Evolutionary conservation across 2,797 vertebrate species (phyloP).

Genomic region (Eptatretus atami): DNA sequence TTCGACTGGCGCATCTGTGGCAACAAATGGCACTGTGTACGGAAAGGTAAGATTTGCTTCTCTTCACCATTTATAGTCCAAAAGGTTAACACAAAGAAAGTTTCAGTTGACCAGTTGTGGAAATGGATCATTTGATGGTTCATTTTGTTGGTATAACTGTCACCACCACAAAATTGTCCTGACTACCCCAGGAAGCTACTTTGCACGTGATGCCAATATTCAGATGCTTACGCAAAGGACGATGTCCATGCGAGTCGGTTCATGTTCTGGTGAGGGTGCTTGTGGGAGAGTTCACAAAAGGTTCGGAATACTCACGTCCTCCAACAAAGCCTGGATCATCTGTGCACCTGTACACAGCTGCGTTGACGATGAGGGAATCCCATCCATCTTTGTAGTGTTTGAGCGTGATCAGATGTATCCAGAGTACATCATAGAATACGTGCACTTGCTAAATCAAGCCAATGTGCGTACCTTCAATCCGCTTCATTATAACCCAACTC

Average conservation of each 20-base stretch:
- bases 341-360: conserved; percentile 28
- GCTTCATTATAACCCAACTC: no score
- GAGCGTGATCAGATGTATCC: conserved; percentile 69
- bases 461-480: no score
- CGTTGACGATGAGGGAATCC: conserved; percentile 22
- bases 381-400: conserved; percentile 53
- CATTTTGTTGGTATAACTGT: not conserved
- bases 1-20: conserved; percentile 72
- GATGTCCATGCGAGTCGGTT: conserved; percentile 9
- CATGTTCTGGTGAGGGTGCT: conserved; percentile 59
- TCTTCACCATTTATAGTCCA: not conserved
- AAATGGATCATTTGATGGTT: not conserved
- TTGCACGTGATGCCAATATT: conserved; percentile 58
- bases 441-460: no score
- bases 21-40: conserved; percentile 31
- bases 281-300: conserved; percentile 33
- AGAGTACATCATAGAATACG: conserved; percentile 43
- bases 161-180: not conserved
- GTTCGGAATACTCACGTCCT: conserved; percentile 18
- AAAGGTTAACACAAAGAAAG: no score
- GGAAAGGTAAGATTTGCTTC: conserved; percentile 30
- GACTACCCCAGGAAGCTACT: conserved; percentile 44
- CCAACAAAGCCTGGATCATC: conserved; percentile 11
- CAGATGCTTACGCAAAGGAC: conserved; percentile 27
- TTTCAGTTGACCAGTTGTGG: no score